These are phyloP conservation scores for Dione vanillae DNA, from an alignment of 2,888 invertebrate genomes.

Conservation along the genomic window DNA sequence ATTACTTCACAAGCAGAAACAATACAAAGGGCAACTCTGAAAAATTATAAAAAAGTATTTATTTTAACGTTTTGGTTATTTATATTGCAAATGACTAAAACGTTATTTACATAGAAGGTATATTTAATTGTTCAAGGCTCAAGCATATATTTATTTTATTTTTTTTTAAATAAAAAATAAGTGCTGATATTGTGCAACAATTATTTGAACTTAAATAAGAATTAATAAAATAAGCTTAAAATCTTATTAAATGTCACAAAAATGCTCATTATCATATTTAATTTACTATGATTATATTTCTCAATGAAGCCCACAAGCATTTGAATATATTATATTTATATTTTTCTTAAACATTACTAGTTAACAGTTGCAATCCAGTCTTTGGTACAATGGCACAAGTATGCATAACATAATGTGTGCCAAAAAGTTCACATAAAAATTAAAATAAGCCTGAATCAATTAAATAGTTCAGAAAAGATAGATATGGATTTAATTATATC, in stretches of 20 bases:
- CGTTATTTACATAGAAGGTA: not conserved
- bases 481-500: too few species aligned
- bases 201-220: not conserved
- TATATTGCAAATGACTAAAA: too few species aligned
- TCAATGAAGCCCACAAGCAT: not conserved
- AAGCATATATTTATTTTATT: not conserved
- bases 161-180: too few species aligned
- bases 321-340: not conserved
- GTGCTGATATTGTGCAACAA: too few species aligned
- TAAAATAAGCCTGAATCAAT: not conserved
- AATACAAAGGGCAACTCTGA: constrained; percentile 1
- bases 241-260: not conserved
- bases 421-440: constrained; percentile 37
- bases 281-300: not conserved
- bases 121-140: not conserved
- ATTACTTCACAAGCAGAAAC: constrained; percentile 9
- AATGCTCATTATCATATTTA: not conserved
- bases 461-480: constrained; percentile 5
- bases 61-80: too few species aligned
- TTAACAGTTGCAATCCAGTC: constrained; percentile 55
- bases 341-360: not conserved
- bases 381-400: constrained; percentile 57
- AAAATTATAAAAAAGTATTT: too few species aligned
- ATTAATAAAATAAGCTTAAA: not conserved
- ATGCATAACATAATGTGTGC: constrained; percentile 11